Base-by-base conservation (phyloP, 2,888 invertebrate genomes). In the Dicyrtoma fusca region DNA sequence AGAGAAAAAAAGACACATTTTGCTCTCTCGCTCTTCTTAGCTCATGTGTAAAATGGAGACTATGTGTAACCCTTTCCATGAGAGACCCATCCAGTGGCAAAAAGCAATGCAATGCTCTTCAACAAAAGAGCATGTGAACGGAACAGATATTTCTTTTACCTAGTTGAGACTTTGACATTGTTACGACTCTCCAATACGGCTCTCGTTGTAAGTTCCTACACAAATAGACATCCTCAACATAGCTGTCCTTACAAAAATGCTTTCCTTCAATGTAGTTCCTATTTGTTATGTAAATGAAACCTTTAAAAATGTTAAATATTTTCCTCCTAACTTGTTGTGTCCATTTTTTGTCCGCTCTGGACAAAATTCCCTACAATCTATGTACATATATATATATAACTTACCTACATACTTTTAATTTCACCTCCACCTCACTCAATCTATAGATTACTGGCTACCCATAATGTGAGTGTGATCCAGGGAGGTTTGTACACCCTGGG, bases 281-380 rank as follows among this genome's bases (percentile, higher is more conserved):
- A 53, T 53, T 61, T 61, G 61, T 61, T 19, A 68, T 68, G 57
- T 68, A 68, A 68, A 68, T 68, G 44, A 3, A 59, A 21, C 68
- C 57, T 68, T 68, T 55, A 53, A 57, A 68, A 68, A 68, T 57
- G 57, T 57, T 68, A 68, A 68, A 68, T 68, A 57, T 57, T 68
- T 68, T 68, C 68, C 61, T 13, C 17, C 21, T 25, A 1, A 51
- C 17, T 17, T 17, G 10, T 51, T 51, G n/a, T 34, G 34, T 34
- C 4, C 34, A 5, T 34, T 34, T 34, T 34, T 34, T 34, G 34
- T 34, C 34, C 8, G 34, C 34, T 34, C 34, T n/a, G n/a, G n/a
- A 34, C 3, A 34, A 34, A 34, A 34, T 34, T 34, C 8, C n/a
- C 34, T 34, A 34, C 49, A 6, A 49, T 49, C 49, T 49, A 49